phyloP scores from a whole-genome alignment of 2,888 invertebrate genomes.

The Heliconius ismenius region DNA sequence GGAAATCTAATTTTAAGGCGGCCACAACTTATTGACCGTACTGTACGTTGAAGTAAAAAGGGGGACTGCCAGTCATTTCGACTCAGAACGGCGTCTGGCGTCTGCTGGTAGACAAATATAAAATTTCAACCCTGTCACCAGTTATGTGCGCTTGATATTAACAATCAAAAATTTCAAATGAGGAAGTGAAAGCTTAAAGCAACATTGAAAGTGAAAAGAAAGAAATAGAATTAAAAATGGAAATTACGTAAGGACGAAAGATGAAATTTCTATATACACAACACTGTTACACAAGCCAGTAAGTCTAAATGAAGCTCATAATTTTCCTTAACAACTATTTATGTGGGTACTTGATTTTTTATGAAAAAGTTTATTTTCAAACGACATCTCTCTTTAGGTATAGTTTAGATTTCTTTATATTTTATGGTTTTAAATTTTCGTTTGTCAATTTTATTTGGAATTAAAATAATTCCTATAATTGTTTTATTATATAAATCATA shows the following conservation, averaged over 20 bases:
- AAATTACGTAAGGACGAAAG: slow-evolving; percentile 54
- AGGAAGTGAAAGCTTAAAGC: slow-evolving; percentile 33
- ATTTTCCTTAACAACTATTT: slow-evolving; percentile 78
- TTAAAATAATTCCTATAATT: neutral
- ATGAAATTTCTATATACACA: slow-evolving; percentile 63
- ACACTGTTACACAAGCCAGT: slow-evolving; percentile 78
- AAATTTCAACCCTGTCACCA: slow-evolving; percentile 77
- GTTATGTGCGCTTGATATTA: slow-evolving; percentile 72
- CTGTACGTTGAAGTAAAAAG: slow-evolving; percentile 1
- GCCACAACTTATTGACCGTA: too few relatives aligned
- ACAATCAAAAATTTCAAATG: slow-evolving; percentile 31
- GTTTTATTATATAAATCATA: neutral
- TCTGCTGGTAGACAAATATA: slow-evolving; percentile 73
- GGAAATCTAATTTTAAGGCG: too few relatives aligned
- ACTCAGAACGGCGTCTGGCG: slow-evolving; percentile 47
- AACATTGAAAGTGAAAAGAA: slow-evolving; percentile 29
- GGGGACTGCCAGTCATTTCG: slow-evolving; percentile 18
- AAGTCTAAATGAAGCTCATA: slow-evolving; percentile 80
- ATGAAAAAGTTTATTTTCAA: slow-evolving; percentile 18
- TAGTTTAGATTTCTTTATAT: neutral
- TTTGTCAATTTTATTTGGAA: neutral
- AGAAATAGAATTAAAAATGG: slow-evolving; percentile 45
- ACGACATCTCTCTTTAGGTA: neutral
- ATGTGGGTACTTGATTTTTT: slow-evolving; percentile 57
- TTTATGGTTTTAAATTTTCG: neutral